phyloP scores from a whole-genome alignment of 1,140 invertebrate species.

The Pteromalus puparum region DNA sequence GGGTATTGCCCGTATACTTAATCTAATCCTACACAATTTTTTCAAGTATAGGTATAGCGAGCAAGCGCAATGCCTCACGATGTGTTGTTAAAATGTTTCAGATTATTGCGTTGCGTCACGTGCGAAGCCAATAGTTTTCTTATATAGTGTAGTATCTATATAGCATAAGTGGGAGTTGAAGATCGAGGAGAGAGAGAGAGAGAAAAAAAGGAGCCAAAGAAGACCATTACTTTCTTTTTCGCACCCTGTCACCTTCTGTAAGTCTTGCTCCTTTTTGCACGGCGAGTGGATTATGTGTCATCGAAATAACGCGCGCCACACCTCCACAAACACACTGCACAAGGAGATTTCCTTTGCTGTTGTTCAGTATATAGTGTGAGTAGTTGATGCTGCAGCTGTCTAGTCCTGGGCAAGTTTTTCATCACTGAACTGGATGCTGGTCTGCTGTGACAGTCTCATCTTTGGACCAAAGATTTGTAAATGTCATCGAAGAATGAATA shows the following conservation, averaged over 20 bases:
- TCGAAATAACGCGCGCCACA: slow-evolving; percentile 38
- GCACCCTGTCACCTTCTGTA: background rate
- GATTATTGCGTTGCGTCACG: slow-evolving; percentile 16
- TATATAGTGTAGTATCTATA: background rate
- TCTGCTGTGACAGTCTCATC: background rate
- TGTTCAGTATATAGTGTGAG: background rate
- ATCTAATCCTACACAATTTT: too few species aligned
- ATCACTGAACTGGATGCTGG: background rate
- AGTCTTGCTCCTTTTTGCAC: slow-evolving; percentile 22
- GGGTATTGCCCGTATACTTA: too few species aligned
- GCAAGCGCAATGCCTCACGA: too few species aligned
- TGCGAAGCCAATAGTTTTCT: background rate
- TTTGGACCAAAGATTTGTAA: slow-evolving; percentile 17
- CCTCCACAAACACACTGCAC: slow-evolving; percentile 9
- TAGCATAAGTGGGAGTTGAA: background rate
- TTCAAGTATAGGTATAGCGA: too few species aligned
- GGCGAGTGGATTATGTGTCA: slow-evolving; percentile 45
- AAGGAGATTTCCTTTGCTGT: background rate
- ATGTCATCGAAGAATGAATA: slow-evolving; percentile 42
- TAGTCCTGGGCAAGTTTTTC: background rate
- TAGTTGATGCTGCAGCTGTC: background rate
- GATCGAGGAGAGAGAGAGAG: background rate
- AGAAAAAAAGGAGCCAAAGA: background rate
- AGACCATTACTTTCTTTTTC: slow-evolving; percentile 11
- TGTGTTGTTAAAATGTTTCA: background rate